These are phyloP conservation scores for Acrocera orbiculus DNA, from an alignment of 2,888 invertebrate species.

Conservation along the genomic window DNA sequence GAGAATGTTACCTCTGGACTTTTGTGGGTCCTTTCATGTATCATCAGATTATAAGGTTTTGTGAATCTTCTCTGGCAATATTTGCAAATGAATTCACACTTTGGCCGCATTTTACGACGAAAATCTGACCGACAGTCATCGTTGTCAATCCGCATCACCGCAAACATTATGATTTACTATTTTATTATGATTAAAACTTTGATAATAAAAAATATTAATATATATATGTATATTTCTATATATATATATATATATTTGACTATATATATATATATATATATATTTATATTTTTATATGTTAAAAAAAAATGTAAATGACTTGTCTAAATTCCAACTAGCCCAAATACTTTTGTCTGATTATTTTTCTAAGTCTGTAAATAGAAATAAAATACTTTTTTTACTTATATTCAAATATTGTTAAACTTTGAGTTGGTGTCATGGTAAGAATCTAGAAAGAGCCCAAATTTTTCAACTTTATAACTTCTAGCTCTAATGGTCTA, in stretches of 20 bases:
- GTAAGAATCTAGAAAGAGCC: no score
- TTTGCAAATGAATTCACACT: constrained; percentile 97
- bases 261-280: neutral
- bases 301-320: no score
- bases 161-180: constrained; percentile 54
- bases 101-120: constrained; percentile 74
- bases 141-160: constrained; percentile 77
- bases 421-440: no score
- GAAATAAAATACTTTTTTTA: no score
- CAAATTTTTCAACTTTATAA: no score
- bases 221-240: neutral
- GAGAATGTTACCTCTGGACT: constrained; percentile 90
- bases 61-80: constrained; percentile 96
- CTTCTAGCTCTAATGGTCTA: no score
- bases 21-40: constrained; percentile 96
- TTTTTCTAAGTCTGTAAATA: no score
- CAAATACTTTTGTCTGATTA: no score
- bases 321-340: no score
- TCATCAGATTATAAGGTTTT: constrained; percentile 95
- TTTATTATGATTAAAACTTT: constrained; percentile 4
- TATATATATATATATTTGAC: neutral
- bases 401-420: no score
- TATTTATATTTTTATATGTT: neutral
- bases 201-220: no score
- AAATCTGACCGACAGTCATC: constrained; percentile 73